Base-by-base conservation (phyloP, 2,888 invertebrate genomes). In the Portevinia maculata region DNA sequence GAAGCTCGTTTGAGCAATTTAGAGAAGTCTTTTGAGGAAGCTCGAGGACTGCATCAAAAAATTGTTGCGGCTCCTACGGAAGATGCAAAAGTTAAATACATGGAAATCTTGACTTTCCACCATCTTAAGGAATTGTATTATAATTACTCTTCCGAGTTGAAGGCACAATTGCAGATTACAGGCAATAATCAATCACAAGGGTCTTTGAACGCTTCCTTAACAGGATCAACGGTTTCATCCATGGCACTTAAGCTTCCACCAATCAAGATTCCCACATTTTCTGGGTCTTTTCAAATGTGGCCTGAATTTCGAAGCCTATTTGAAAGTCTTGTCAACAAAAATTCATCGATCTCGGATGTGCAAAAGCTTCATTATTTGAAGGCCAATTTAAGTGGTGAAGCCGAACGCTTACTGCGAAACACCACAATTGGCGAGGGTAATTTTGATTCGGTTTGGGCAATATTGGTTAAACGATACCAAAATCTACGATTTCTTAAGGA, bases 351-450 rank as follows among this genome's bases (percentile, higher is more conserved):
- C 3, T 50, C 64, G 7, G 64, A 64, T 28, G 37, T 11, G 0
- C 64, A 39, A 15, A 52, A 64, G 7, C 17, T 64, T 6, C 50
- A 64, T 5, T 64, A 52, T 19, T 4, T 64, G 4, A 64, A 64
- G 11, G 30, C 5, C 0, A 64, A 64, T 8, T 17, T 39, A 15
- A 28, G 24, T 0, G 37, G 50, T 2, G 64, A 64, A 37, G 50
- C 17, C 0, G 50, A 8, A n/a, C 50, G 50, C 0, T 2, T 64
- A 8, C n/a, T 64, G 1, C 1, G 64, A 39, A 39, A 64, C 8
- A 41, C 65, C 11, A 39, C n/a, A n/a, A n/a, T n/a, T n/a, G n/a
- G n/a, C n/a, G n/a, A n/a, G n/a, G n/a, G n/a, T n/a, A n/a, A n/a
- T n/a, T n/a, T n/a, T n/a, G n/a, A n/a, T n/a, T n/a, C n/a, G n/a